Conservation (phyloP, 2,888 invertebrate genomes). For the Plagiodera versicolora region DNA sequence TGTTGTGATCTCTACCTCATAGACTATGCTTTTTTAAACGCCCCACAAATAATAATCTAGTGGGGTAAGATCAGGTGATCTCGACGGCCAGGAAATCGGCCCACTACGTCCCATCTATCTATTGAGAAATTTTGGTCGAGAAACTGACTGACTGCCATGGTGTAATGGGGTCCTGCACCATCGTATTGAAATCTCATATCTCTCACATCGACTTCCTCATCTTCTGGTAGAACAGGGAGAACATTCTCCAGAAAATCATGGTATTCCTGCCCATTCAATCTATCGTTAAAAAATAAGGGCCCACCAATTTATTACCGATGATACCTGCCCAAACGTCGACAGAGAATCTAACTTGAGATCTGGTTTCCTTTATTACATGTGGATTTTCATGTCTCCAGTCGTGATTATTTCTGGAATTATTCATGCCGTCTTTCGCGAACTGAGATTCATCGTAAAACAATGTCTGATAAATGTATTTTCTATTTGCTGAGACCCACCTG, state of each 20-base stretch:
- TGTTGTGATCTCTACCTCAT: no score
- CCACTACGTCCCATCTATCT: background rate
- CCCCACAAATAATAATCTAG: background rate
- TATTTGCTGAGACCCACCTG: background rate
- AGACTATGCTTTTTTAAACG: no score
- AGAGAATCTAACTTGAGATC: constrained; percentile 2
- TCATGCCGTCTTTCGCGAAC: background rate
- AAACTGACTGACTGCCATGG: constrained; percentile 11
- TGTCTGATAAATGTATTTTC: background rate
- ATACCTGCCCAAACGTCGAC: constrained; percentile 1
- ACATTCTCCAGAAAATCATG: constrained; percentile 25
- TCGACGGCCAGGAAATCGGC: background rate
- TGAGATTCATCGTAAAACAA: background rate
- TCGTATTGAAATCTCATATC: constrained; percentile 29
- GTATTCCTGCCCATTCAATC: constrained; percentile 24
- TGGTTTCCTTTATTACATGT: background rate
- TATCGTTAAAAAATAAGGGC: constrained; percentile 23
- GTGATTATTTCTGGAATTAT: background rate
- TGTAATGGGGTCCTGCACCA: constrained; percentile 35
- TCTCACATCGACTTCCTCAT: constrained; percentile 9
- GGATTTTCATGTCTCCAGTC: constrained; percentile 6
- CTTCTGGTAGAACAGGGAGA: constrained; percentile 21
- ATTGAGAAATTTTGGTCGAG: background rate
- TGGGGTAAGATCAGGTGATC: background rate
- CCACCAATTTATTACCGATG: background rate